Conservation (phyloP, 2,113 vertebrate species). For the Cyrtonyx montezumae region DNA sequence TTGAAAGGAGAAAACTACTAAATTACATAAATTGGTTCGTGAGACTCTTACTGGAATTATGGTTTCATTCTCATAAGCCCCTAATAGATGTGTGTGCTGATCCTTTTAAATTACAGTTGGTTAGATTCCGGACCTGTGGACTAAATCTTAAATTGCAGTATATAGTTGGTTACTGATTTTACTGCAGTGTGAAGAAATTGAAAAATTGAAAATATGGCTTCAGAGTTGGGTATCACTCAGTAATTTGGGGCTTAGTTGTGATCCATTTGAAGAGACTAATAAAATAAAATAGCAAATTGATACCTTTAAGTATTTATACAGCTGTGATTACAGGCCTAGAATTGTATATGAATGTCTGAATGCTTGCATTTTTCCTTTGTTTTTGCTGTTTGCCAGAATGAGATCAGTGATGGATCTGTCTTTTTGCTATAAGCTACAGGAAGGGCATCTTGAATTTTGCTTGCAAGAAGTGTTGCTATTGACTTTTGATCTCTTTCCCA, state of each 20-base stretch:
- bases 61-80: not conserved
- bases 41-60: not conserved
- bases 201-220: not conserved
- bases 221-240: not conserved
- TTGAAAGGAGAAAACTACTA: not conserved
- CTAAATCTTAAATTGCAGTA: not conserved
- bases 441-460: not conserved
- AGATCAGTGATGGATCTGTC: not conserved
- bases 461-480: not conserved
- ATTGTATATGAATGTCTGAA: not conserved
- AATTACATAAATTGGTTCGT: not conserved
- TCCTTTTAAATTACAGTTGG: not conserved
- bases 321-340: not conserved
- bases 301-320: not conserved
- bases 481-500: not conserved
- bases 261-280: not conserved
- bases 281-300: not conserved
- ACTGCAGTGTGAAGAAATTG: not conserved
- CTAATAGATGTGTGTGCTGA: not conserved
- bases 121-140: not conserved
- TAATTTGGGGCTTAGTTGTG: not conserved
- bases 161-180: not conserved
- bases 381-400: not conserved
- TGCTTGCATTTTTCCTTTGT: not conserved
- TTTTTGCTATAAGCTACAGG: not conserved